Conservation (phyloP, 1,140 invertebrate genomes). For the Glossosoma conforme region DNA sequence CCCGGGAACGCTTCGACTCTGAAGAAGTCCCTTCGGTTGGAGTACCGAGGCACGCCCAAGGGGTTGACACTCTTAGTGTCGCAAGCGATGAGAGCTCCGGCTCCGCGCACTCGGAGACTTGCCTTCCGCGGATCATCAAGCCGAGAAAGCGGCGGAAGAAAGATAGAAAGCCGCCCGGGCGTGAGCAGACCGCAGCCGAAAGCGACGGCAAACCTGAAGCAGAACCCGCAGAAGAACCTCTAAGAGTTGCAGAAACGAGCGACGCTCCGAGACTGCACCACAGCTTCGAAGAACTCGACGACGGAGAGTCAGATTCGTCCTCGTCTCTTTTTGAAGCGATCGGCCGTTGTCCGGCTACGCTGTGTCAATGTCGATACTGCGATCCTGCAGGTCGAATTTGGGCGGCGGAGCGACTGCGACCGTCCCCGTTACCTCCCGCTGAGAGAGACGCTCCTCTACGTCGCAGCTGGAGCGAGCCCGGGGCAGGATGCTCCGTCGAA, state of each 20-base stretch:
- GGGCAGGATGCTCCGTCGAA: slow-evolving; percentile 34
- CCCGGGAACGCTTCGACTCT: slow-evolving; percentile 39
- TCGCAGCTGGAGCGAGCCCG: slow-evolving; percentile 61
- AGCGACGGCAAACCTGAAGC: slow-evolving; percentile 9
- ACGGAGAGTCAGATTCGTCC: slow-evolving; percentile 39
- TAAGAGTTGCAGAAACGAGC: slow-evolving; percentile 14
- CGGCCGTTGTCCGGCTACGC: slow-evolving; percentile 46
- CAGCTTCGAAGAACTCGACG: slow-evolving; percentile 35
- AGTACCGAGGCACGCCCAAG: slow-evolving; percentile 52
- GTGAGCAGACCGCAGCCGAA: slow-evolving; percentile 12
- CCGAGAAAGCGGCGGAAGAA: slow-evolving; percentile 85
- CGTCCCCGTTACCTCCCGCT: slow-evolving; percentile 44
- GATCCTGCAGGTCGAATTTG: slow-evolving; percentile 72
- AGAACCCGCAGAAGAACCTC: not conserved
- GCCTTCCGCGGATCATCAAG: slow-evolving; percentile 81
- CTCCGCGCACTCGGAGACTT: slow-evolving; percentile 67
- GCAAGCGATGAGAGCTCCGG: slow-evolving; percentile 72
- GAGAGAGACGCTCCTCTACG: slow-evolving; percentile 48
- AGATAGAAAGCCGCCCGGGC: slow-evolving; percentile 65
- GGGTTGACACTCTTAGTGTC: slow-evolving; percentile 64
- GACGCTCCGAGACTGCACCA: slow-evolving; percentile 38
- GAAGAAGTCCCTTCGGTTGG: no score
- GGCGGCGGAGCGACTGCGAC: slow-evolving; percentile 54
- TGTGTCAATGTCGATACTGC: slow-evolving; percentile 76
- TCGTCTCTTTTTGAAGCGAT: slow-evolving; percentile 39